Percentiles rank a stretch among this genome's conserved stretches.
These are phyloP conservation scores for Sicus ferrugineus DNA, from an alignment of 2,888 invertebrate genomes.

Conservation along the genomic window DNA sequence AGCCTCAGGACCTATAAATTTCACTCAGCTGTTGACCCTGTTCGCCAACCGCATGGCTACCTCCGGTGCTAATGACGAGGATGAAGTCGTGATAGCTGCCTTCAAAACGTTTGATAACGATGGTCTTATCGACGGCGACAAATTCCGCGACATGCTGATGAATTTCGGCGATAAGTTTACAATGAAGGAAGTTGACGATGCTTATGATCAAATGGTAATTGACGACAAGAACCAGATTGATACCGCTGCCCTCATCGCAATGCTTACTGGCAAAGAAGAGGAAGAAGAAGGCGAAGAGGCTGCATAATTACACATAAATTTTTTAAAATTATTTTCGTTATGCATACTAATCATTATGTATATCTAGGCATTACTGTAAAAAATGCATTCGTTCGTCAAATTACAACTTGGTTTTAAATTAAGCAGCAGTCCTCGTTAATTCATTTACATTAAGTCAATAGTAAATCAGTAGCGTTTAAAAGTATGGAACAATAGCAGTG, in stretches of 20 bases:
- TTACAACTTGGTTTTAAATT: no score
- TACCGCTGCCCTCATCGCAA: constrained; percentile 84
- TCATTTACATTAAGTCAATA: no score
- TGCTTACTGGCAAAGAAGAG: constrained; percentile 86
- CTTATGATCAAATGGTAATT: constrained; percentile 91
- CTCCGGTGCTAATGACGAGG: constrained; percentile 87
- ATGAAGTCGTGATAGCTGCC: constrained; percentile 89
- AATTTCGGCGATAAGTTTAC: constrained; percentile 94
- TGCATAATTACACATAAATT: constrained; percentile 49
- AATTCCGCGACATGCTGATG: constrained; percentile 88
- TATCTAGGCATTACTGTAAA: no score
- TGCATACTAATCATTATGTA: no score
- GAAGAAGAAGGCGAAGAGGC: constrained; percentile 81
- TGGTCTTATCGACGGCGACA: constrained; percentile 88
- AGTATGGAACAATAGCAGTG: no score
- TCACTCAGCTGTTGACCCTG: constrained; percentile 90
- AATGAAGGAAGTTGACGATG: constrained; percentile 88
- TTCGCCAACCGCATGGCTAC: constrained; percentile 93
- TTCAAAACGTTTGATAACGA: constrained; percentile 91
- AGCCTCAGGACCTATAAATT: constrained; percentile 91
- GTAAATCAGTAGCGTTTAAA: no score
- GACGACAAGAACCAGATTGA: constrained; percentile 91
- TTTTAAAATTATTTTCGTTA: no score
- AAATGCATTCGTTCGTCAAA: no score
- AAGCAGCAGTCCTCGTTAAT: no score